These are phyloP conservation scores for Electrona antarctica DNA, from an alignment of 2,113 vertebrate genomes.

Conservation along the genomic window DNA sequence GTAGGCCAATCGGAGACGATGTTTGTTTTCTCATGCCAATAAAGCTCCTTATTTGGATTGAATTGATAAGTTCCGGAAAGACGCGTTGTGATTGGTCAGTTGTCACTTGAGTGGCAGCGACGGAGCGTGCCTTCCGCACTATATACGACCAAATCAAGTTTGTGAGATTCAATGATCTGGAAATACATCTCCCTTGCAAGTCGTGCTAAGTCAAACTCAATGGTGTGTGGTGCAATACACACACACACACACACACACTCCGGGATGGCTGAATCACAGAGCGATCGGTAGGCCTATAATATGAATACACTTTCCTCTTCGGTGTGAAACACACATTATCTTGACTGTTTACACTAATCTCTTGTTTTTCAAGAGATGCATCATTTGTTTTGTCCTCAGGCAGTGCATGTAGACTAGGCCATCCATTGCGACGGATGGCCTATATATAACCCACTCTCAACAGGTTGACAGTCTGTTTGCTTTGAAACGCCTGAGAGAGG, in stretches of 20 bases:
- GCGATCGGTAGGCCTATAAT: not conserved
- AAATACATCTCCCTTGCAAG: no score
- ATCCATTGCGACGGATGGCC: not conserved
- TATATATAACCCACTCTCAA: not conserved
- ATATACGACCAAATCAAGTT: no score
- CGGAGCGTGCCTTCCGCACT: no score
- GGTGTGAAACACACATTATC: not conserved
- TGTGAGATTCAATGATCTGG: no score
- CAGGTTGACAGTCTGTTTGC: constrained; percentile 11
- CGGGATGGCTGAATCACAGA: not conserved
- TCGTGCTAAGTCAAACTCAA: no score
- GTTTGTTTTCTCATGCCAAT: no score
- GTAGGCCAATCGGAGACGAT: no score
- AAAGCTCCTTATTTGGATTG: no score
- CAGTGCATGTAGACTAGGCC: not conserved
- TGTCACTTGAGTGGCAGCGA: no score
- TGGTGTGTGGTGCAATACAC: no score
- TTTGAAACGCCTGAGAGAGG: constrained; percentile 14
- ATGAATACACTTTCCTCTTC: not conserved
- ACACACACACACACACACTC: not conserved
- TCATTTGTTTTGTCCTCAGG: not conserved
- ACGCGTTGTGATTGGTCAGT: no score
- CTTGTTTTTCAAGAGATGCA: not conserved
- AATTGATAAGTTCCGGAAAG: no score
- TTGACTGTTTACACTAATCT: constrained; percentile 4